Conservation (phyloP, 2,797 vertebrate genomes). For the Gorsachius magnificus region DNA sequence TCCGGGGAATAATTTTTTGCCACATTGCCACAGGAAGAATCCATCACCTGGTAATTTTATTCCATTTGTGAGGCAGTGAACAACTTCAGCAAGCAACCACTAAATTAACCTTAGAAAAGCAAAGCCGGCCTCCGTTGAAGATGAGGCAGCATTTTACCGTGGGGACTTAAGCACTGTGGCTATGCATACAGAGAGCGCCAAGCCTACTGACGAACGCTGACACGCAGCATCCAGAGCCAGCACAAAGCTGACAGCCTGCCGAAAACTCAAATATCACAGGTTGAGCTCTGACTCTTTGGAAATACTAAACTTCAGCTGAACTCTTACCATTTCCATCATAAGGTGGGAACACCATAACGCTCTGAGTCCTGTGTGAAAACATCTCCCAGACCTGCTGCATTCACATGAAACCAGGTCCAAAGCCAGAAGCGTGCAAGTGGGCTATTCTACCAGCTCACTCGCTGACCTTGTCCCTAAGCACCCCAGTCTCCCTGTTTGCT, state of each 20-base stretch:
- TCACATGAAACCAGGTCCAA: background rate
- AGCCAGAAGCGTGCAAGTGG: background rate
- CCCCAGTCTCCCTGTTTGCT: background rate
- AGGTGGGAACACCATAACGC: background rate
- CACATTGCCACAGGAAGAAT: background rate
- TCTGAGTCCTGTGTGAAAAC: background rate
- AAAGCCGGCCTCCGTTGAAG: background rate
- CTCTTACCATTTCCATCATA: background rate
- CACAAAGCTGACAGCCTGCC: background rate
- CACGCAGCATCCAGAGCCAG: background rate
- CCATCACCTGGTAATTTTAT: conserved; percentile 13
- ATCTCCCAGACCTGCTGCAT: background rate
- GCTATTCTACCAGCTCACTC: background rate
- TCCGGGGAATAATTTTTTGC: background rate
- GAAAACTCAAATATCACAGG: background rate
- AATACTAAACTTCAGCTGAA: background rate
- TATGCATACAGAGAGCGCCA: background rate
- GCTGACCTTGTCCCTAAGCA: background rate
- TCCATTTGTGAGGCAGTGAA: background rate
- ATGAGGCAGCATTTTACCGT: background rate
- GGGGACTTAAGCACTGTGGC: background rate
- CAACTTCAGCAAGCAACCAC: background rate
- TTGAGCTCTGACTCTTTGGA: background rate
- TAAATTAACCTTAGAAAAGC: background rate
- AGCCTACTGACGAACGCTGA: background rate